phyloP scores from a whole-genome alignment of 92 coral and sea anemone species.

The Hydrozoanthus gracilis region DNA sequence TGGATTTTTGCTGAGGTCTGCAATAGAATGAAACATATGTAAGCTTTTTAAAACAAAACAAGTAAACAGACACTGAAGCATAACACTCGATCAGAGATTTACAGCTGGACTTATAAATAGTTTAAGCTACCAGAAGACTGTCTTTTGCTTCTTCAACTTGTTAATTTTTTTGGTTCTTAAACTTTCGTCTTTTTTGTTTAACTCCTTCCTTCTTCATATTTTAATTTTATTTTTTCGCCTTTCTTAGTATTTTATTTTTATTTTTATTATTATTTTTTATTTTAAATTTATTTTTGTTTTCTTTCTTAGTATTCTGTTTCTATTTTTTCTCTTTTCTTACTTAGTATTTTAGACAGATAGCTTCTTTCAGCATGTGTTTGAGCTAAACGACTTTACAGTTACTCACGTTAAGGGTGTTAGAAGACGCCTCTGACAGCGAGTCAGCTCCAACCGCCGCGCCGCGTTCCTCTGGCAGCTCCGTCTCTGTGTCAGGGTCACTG shows the following conservation, averaged over 20 bases:
- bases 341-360: no score
- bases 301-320: background rate
- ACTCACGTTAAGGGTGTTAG: conserved; percentile 60
- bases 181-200: no score
- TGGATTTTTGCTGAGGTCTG: conserved; percentile 64
- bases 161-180: no score
- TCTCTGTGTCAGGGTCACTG: conserved; percentile 83
- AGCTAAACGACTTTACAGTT: no score
- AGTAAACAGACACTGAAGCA: background rate
- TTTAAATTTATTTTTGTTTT: no score
- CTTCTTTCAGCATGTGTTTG: no score
- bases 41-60: background rate
- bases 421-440: conserved; percentile 78
- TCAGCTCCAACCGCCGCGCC: conserved; percentile 85
- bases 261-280: no score
- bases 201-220: no score
- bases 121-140: background rate
- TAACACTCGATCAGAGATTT: background rate
- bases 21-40: background rate
- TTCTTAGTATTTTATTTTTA: no score
- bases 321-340: background rate
- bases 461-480: conserved; percentile 69
- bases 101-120: background rate
- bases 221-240: no score
- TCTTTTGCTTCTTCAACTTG: no score